phyloP scores from a whole-genome alignment of 23 tunicate genomes.

The Oikopleura dioica region DNA sequence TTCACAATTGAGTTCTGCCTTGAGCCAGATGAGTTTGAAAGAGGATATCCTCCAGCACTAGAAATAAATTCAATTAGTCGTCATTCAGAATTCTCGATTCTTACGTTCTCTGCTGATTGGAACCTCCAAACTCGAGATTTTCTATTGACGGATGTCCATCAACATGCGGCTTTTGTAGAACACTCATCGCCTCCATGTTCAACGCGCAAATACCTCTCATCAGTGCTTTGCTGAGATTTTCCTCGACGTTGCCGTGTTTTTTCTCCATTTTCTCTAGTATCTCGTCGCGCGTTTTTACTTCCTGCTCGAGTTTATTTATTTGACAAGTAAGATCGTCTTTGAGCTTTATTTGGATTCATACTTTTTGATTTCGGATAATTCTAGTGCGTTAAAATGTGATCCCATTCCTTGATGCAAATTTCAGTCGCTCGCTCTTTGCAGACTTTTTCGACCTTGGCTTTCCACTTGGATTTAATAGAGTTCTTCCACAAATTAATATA shows the following conservation, averaged over 20 bases:
- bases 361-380: too few species aligned
- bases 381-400: too few species aligned
- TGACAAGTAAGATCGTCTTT: not conserved
- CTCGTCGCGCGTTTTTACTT: conserved; percentile 19
- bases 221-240: conserved; percentile 74
- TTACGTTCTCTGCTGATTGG: too few species aligned
- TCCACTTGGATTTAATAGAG: not conserved
- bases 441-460: not conserved
- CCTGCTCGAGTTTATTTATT: conserved; percentile 21
- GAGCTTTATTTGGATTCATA: too few species aligned
- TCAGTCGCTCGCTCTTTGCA: conserved; percentile 11
- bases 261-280: conserved; percentile 27
- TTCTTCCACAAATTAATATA: not conserved
- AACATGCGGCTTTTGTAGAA: not conserved
- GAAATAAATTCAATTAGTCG: too few species aligned
- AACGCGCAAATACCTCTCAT: conserved; percentile 99
- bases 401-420: too few species aligned
- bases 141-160: too few species aligned
- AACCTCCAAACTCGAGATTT: too few species aligned
- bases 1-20: too few species aligned
- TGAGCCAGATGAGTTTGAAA: too few species aligned
- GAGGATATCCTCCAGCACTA: too few species aligned
- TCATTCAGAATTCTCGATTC: too few species aligned
- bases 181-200: conserved; percentile 85
- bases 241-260: conserved; percentile 43